These are phyloP conservation scores for Strigamia maritima DNA, from an alignment of 2,888 invertebrate species.

Conservation along the genomic window DNA sequence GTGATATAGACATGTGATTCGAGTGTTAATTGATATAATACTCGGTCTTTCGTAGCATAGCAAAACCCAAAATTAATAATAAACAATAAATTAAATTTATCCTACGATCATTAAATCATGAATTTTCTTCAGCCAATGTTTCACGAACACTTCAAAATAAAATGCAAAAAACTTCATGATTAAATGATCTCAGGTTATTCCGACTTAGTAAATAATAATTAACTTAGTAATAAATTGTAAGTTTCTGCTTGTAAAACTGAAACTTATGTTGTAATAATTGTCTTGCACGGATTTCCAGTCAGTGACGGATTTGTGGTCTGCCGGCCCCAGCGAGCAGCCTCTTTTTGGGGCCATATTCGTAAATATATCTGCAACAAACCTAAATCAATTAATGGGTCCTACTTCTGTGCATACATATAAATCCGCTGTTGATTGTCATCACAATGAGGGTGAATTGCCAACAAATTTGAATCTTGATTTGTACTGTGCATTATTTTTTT, in stretches of 20 bases:
- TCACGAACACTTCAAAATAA: neutral
- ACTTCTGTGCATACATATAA: neutral
- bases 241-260: slow-evolving; percentile 3
- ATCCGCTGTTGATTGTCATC: neutral
- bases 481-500: neutral
- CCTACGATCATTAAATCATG: too few species aligned
- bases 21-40: neutral
- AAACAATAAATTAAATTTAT: neutral
- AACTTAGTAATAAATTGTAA: neutral
- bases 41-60: neutral
- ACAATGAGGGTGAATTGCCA: neutral
- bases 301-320: neutral
- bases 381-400: too few species aligned
- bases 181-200: too few species aligned
- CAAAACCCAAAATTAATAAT: neutral
- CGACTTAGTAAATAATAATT: neutral
- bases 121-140: too few species aligned
- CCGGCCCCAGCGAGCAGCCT: neutral
- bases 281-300: neutral
- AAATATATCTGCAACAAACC: too few species aligned
- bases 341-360: too few species aligned
- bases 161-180: neutral
- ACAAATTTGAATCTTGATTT: neutral
- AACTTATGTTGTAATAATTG: neutral
- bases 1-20: slow-evolving; percentile 7